Percentiles rank a stretch among this genome's conserved stretches.
Evolutionary conservation across 2,888 invertebrate genomes (phyloP).

Genomic region (Thysanoteuthis rhombus): DNA sequence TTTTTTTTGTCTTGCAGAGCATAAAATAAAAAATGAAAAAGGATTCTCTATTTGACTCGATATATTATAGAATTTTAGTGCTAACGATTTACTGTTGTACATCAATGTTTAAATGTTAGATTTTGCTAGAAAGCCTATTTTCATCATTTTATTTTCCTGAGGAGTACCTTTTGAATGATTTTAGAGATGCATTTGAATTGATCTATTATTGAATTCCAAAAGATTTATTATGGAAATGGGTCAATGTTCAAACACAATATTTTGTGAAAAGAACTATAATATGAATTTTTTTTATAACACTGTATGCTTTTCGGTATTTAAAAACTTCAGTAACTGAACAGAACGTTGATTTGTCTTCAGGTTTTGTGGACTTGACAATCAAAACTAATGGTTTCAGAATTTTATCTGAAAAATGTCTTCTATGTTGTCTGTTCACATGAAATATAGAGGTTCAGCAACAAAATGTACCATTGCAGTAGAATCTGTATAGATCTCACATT

Average conservation of each 20-base stretch:
- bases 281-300: neutral
- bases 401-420: neutral
- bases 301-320: neutral
- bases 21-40: neutral
- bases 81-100: neutral
- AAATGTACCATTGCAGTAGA: neutral
- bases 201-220: neutral
- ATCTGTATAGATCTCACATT: neutral
- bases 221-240: neutral
- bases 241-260: neutral
- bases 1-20: neutral
- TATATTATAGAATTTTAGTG: neutral
- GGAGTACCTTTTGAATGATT: neutral
- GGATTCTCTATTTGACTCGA: neutral
- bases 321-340: neutral
- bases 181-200: neutral
- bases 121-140: neutral
- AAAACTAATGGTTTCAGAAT: neutral
- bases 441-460: neutral
- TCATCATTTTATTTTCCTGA: neutral
- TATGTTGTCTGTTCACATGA: neutral
- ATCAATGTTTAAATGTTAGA: neutral
- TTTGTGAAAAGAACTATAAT: neutral
- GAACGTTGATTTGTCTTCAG: neutral
- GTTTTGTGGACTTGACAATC: neutral